phyloP scores from a whole-genome alignment of 2,797 vertebrate genomes.

The Leptoclinus maculatus region DNA sequence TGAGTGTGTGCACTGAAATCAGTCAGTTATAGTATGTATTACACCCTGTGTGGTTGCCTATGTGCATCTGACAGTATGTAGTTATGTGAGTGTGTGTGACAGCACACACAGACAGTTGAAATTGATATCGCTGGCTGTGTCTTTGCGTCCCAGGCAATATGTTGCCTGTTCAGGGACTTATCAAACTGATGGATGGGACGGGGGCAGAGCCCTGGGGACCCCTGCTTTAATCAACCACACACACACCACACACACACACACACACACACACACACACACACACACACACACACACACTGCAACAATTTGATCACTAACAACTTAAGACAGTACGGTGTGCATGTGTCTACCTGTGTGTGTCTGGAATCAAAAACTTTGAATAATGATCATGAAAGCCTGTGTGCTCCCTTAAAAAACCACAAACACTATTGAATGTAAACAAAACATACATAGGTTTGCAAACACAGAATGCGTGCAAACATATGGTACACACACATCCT shows the following conservation, averaged over 20 bases:
- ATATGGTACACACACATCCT: background rate
- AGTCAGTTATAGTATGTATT: slow-evolving; percentile 17
- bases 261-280: slow-evolving; percentile 40
- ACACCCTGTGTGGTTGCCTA: slow-evolving; percentile 7
- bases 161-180: slow-evolving; percentile 93
- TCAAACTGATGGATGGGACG: slow-evolving; percentile 94
- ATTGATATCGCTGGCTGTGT: slow-evolving; percentile 90
- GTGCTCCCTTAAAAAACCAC: background rate
- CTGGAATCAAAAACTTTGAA: background rate
- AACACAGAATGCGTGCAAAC: background rate
- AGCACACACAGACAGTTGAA: slow-evolving; percentile 82
- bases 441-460: background rate
- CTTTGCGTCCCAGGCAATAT: slow-evolving; percentile 91
- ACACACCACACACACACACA: slow-evolving; percentile 21
- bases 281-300: slow-evolving; percentile 51
- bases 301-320: slow-evolving; percentile 85
- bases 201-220: slow-evolving; percentile 86
- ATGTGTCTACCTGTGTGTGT: background rate
- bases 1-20: slow-evolving; percentile 25
- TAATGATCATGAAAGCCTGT: background rate
- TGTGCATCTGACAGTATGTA: slow-evolving; percentile 35
- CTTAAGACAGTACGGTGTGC: slow-evolving; percentile 60
- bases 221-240: slow-evolving; percentile 89
- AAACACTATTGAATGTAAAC: background rate
- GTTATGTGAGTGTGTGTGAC: slow-evolving; percentile 38